A percentile compares a stretch with the other conserved stretches of the same genome.
These are phyloP conservation scores for Charaxes varanes DNA, from an alignment of 1,140 invertebrate genomes.

Conservation along the genomic window DNA sequence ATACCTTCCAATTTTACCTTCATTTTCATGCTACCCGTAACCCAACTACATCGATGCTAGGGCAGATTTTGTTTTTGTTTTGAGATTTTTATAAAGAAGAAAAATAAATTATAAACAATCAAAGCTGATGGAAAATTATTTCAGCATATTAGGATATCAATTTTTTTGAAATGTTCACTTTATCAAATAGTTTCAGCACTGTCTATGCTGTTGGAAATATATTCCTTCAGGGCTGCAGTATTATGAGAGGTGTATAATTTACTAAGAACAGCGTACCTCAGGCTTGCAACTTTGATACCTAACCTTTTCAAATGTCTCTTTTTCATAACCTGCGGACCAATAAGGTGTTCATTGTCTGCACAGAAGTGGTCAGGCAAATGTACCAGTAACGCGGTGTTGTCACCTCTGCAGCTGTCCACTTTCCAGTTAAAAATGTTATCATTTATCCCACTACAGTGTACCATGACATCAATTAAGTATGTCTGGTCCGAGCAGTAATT, in stretches of 20 bases:
- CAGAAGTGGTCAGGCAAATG: constrained; percentile 81
- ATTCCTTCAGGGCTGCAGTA: constrained; percentile 36
- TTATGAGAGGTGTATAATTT: constrained; percentile 58
- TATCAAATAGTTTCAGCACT: constrained; percentile 6
- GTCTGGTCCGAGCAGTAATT: constrained; percentile 75
- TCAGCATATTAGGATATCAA: too few relatives aligned
- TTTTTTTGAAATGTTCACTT: too few relatives aligned
- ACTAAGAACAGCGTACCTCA: constrained; percentile 75
- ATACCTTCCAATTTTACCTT: too few relatives aligned
- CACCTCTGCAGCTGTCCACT: constrained; percentile 46
- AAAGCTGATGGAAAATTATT: too few relatives aligned
- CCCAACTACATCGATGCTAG: too few relatives aligned
- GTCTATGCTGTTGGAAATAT: constrained; percentile 21
- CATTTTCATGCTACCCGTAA: too few relatives aligned
- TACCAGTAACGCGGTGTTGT: constrained; percentile 76
- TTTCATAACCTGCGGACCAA: constrained; percentile 79
- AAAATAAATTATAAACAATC: too few relatives aligned
- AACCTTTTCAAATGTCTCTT: constrained; percentile 77
- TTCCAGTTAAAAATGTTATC: constrained; percentile 64
- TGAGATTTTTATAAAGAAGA: too few relatives aligned
- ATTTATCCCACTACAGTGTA: constrained; percentile 68
- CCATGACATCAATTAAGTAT: constrained; percentile 78
- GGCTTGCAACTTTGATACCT: constrained; percentile 78
- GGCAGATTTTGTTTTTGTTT: too few relatives aligned
- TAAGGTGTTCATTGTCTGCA: constrained; percentile 69